A percentile compares a stretch with the other conserved stretches of the same genome.
phyloP scores from a whole-genome alignment of 2,797 vertebrate genomes.

The Oophaga sylvatica region DNA sequence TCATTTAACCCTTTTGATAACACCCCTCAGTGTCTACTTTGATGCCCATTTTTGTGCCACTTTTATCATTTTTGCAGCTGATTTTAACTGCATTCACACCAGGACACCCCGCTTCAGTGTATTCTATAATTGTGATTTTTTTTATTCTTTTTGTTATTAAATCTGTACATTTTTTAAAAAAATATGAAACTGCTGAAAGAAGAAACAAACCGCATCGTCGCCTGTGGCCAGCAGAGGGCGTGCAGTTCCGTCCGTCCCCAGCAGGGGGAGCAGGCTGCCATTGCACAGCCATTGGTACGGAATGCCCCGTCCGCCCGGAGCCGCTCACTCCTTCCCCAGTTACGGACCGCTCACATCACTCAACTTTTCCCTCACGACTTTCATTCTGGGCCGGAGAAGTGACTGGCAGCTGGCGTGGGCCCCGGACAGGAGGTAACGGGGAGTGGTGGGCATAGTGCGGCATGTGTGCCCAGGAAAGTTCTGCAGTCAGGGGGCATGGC shows the following conservation, averaged over 20 bases:
- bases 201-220: no score
- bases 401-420: neutral
- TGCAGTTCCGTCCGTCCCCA: conserved; percentile 5
- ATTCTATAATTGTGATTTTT: no score
- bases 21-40: no score
- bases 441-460: neutral
- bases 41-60: no score
- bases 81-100: no score
- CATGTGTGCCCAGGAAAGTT: conserved; percentile 6
- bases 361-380: conserved; percentile 29
- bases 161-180: no score
- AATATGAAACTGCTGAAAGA: no score
- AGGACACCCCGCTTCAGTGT: no score
- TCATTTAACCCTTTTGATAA: no score
- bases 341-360: conserved; percentile 7
- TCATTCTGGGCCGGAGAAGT: neutral
- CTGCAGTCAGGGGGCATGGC: neutral
- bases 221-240: neutral
- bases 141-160: no score
- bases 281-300: conserved; percentile 14
- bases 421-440: conserved; percentile 44
- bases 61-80: no score
- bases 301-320: conserved; percentile 13
- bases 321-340: conserved; percentile 14
- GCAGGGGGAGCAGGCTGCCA: conserved; percentile 42